Percentiles rank a stretch among this genome's conserved stretches.
These are phyloP conservation scores for Lepus americanus DNA, from an alignment of 2,113 vertebrate species.

Conservation along the genomic window DNA sequence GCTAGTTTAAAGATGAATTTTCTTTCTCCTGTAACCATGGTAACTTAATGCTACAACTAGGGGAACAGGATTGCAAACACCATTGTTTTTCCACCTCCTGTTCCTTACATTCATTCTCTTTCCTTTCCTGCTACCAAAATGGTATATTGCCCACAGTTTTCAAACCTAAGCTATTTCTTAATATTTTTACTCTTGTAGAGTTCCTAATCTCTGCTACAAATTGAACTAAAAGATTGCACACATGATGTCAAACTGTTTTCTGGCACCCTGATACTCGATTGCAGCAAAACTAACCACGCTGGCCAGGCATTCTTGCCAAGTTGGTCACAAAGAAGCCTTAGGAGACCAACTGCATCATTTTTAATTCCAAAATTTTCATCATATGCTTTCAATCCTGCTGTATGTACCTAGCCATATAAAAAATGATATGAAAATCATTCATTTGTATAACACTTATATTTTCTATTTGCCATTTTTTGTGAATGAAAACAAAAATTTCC, in stretches of 20 bases:
- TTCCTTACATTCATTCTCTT: not conserved
- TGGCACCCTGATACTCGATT: conserved; percentile 25
- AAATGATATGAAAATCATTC: not conserved
- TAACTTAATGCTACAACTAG: not conserved
- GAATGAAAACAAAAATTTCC: conserved; percentile 59
- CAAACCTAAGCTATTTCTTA: not conserved
- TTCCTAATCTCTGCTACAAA: not conserved
- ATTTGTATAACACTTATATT: conserved; percentile 55
- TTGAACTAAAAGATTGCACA: not conserved
- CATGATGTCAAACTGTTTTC: conserved; percentile 14
- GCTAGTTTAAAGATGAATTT: not conserved
- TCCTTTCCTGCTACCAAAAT: not conserved
- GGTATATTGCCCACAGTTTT: not conserved
- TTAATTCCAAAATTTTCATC: conserved; percentile 23
- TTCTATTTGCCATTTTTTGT: conserved; percentile 15
- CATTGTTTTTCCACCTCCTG: not conserved
- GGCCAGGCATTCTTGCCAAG: not conserved
- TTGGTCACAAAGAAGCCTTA: not conserved
- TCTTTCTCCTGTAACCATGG: not conserved
- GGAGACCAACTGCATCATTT: conserved; percentile 21
- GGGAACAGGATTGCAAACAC: not conserved
- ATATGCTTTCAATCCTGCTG: conserved; percentile 3
- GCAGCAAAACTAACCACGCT: conserved; percentile 42
- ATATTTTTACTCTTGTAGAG: conserved; percentile 26
- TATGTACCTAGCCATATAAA: conserved; percentile 35